phyloP scores from a whole-genome alignment of 2,888 invertebrate species.

The Drosophila mulleri region DNA sequence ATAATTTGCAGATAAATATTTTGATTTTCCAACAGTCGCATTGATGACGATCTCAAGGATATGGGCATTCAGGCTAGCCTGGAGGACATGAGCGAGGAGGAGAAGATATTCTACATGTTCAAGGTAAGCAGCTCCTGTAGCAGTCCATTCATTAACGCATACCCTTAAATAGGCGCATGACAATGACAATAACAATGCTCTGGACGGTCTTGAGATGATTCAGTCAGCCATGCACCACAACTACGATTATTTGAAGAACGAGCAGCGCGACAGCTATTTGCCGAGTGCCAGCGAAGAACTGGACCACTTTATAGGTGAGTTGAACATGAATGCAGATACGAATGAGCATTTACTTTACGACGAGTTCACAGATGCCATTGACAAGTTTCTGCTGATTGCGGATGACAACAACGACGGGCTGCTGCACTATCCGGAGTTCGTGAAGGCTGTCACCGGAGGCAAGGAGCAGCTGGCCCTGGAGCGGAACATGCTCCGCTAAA shows the following conservation, averaged over 20 bases:
- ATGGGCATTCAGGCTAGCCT: conserved; percentile 87
- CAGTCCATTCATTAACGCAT: not conserved
- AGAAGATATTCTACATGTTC: conserved; percentile 86
- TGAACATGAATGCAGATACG: not conserved
- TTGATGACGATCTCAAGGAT: conserved; percentile 91
- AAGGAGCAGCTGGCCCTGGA: conserved; percentile 61
- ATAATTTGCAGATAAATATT: not conserved
- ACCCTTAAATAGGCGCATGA: conserved; percentile 88
- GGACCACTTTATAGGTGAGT: conserved; percentile 82
- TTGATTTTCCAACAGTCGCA: conserved; percentile 87
- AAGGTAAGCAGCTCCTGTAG: conserved; percentile 66
- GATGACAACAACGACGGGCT: conserved; percentile 94
- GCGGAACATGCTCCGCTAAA: conserved; percentile 57
- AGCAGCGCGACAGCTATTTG: conserved; percentile 77
- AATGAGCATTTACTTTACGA: not conserved
- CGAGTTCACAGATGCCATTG: conserved; percentile 90
- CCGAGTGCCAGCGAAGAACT: conserved; percentile 82
- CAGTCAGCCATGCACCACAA: conserved; percentile 87
- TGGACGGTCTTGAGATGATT: conserved; percentile 96
- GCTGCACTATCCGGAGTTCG: conserved; percentile 93
- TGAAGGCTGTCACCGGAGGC: conserved; percentile 82
- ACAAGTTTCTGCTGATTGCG: conserved; percentile 92
- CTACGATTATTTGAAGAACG: conserved; percentile 85
- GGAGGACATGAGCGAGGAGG: conserved; percentile 93
- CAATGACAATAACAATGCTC: conserved; percentile 93